Base-by-base conservation (phyloP, 2,888 invertebrate species). In the Xylocampa areola region DNA sequence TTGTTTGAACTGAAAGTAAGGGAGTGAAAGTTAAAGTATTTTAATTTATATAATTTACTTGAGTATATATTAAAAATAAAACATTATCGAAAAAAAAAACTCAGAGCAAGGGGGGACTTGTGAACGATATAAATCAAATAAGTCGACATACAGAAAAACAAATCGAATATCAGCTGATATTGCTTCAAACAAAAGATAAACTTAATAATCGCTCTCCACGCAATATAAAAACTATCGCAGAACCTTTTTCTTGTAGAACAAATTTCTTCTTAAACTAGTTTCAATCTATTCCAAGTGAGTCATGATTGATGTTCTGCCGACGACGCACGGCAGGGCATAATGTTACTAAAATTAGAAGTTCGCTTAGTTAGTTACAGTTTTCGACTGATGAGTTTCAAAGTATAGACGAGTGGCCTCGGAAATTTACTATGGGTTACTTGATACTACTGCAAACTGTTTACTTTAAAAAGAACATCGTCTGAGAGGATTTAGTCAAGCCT, bases 271-370 rank as follows among this genome's bases (percentile, higher is more conserved):
- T 61, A 62, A 63, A 62, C 67, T 62, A 72, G 65, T 63, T 68
- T 55, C 44, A 52, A 68, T 73, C 67, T 68, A 70, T 74, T 74
- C 65, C 81, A 83, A 82, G 81, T 78, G 79, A 54, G 53, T 58
- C 77, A 77, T 88, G 88, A 89, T 88, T 88, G 86, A 89, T 89
- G 87, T 73, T 77, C 73, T 69, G 48, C 77, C 73, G 81, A 80
- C 82, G 82, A 84, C 77, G 76, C 72, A 75, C 73, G 54, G 65
- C 65, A 73, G 78, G 53, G 58, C 64, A 76, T 86, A 83, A 86
- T 84, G 79, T 73, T 80, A 76, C 79, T 84, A 80, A 84, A 85
- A 88, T 87, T 85, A 83, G 82, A 85, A 79, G 69, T 81, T 76
- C 58, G 44, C 60, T 77, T 69, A 71, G 73, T 74, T 73, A 58